Base-by-base conservation (phyloP, 2,888 invertebrate species). In the Troides oblongomaculatus region DNA sequence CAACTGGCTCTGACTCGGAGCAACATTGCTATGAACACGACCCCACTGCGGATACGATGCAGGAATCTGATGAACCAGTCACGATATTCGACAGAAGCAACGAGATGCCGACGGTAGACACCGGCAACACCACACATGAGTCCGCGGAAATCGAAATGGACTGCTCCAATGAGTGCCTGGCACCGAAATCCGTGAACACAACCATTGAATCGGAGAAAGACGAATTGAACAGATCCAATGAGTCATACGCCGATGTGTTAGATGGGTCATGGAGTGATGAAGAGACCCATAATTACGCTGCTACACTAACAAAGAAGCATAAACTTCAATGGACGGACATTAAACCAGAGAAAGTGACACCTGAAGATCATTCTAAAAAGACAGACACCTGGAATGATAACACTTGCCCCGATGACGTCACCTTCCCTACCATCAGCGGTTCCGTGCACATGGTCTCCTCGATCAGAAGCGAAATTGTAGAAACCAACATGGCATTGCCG, bases 311-410 rank as follows among this genome's bases (percentile, higher is more conserved):
- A 0, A 71, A 82, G 10, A 78, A 78, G 67, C 75, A 72, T 58
- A 76, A 79, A 74, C 75, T 78, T 23, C 85, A 86, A 68, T 91
- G 88, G 84, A 85, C 86, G 1, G 89, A 89, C 69, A 83, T 87
- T 62, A 86, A 85, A 30, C 72, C 77, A 12, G 78, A 78, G 23
- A 74, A 74, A 66, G 74, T 72, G 14, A 65, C 70, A 12, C 74
- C 76, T 4, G 84, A 83, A 2, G 84, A 84, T 2, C 74, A 73
- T 10, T 74, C 75, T 0, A 82, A 79, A 21, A 81, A 74, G 66
- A 93, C 93, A 23, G 96, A 96, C 81, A 96, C 96, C 0, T 97
- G 97, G 97, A 96, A 96, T 79, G 97, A 97, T 68, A 95, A 96
- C 82, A 95, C 95, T 0, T 95, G 95, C 66, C 96, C 96, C 0